phyloP scores from a whole-genome alignment of 2,113 vertebrate species.

The Theristicus caerulescens region DNA sequence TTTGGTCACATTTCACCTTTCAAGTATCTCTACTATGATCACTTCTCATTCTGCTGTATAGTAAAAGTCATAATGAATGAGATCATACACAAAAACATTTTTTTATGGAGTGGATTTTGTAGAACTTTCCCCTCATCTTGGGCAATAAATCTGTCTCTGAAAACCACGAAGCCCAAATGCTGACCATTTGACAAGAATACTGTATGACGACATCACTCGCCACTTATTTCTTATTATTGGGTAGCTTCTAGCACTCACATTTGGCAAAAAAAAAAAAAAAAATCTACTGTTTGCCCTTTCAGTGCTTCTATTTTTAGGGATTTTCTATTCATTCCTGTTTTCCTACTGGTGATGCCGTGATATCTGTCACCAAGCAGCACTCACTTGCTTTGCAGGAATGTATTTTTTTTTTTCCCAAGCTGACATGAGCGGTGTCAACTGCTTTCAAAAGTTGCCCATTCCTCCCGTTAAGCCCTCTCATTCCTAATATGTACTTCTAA shows the following conservation, averaged over 20 bases:
- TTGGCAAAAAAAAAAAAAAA: neutral
- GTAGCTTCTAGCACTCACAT: constrained; percentile 3
- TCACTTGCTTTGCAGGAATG: neutral
- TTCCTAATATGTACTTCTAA: constrained; percentile 47
- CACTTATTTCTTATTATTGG: constrained; percentile 32
- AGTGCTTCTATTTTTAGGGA: constrained; percentile 40
- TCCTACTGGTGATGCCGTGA: neutral
- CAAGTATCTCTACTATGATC: constrained; percentile 50
- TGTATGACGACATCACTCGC: constrained; percentile 2
- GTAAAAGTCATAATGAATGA: constrained; percentile 68
- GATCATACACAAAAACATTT: constrained; percentile 53
- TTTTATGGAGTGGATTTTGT: constrained; percentile 60
- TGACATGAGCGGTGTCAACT: neutral
- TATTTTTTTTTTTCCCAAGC: neutral
- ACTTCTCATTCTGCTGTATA: constrained; percentile 42
- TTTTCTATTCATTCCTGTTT: constrained; percentile 12
- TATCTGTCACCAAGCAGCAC: constrained; percentile 17
- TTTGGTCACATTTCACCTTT: constrained; percentile 59
- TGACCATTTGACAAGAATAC: constrained; percentile 68
- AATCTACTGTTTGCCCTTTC: neutral
- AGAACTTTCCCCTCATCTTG: constrained; percentile 60
- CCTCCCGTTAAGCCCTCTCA: neutral
- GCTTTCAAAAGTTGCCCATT: constrained; percentile 12
- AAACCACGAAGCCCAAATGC: constrained; percentile 33
- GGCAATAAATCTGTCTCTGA: constrained; percentile 60